phyloP scores from a whole-genome alignment of 2,113 vertebrate species.

The Anolis sagrei region DNA sequence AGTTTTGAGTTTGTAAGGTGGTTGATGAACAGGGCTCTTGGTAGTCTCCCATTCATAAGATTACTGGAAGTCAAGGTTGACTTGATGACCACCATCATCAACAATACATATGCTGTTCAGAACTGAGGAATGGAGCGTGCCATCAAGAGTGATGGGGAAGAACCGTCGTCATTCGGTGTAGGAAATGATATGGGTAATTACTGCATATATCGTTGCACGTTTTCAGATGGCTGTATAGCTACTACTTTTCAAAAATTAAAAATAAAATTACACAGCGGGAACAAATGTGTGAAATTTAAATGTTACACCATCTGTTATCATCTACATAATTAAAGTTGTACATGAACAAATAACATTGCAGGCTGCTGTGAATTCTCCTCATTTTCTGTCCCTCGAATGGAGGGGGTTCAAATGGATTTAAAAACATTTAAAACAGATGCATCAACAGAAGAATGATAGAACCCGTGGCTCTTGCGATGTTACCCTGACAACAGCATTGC shows the following conservation, averaged over 20 bases:
- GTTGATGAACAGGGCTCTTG: no score
- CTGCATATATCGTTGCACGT: slow-evolving; percentile 3
- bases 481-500: slow-evolving; percentile 13
- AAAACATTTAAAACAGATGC: slow-evolving; percentile 5
- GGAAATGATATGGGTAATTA: not conserved
- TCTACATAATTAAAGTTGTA: slow-evolving; percentile 20
- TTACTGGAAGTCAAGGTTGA: no score
- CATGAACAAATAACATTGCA: not conserved
- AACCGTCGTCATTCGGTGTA: not conserved
- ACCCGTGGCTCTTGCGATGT: not conserved
- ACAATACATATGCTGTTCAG: not conserved
- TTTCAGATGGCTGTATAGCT: slow-evolving; percentile 7
- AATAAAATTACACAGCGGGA: not conserved
- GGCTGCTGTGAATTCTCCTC: slow-evolving; percentile 5
- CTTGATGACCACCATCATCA: no score
- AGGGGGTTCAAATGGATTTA: not conserved
- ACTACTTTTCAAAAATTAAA: not conserved
- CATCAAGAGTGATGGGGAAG: not conserved
- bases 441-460: slow-evolving; percentile 1
- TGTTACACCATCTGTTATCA: slow-evolving; percentile 36
- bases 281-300: slow-evolving; percentile 29
- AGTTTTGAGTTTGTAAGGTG: no score
- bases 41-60: no score
- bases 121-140: no score
- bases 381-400: not conserved